phyloP scores from a whole-genome alignment of 2,888 invertebrate genomes.

The Drosophila neotestacea region DNA sequence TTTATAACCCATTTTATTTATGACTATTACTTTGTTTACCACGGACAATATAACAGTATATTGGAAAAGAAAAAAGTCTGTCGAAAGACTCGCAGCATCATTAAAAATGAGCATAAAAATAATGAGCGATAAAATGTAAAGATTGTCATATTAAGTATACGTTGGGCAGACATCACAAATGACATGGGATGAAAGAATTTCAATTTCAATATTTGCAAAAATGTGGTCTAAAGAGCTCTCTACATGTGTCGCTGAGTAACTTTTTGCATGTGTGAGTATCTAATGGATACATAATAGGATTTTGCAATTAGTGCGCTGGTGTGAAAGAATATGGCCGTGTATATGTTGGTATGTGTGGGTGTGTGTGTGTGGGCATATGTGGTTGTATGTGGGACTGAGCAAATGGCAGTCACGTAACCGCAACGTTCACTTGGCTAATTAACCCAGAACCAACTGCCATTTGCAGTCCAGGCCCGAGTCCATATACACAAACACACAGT shows the following conservation, averaged over 20 bases:
- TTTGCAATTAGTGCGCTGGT: conserved; percentile 72
- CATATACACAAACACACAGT: conserved; percentile 20
- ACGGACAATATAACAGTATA: conserved; percentile 32
- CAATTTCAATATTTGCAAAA: conserved; percentile 39
- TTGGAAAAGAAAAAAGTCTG: conserved; percentile 20
- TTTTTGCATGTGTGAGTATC: conserved; percentile 70
- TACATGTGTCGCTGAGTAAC: conserved; percentile 22
- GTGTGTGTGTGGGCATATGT: conserved; percentile 24
- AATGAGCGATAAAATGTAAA: conserved; percentile 38
- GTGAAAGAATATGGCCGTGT: conserved; percentile 33
- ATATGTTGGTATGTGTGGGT: conserved; percentile 14
- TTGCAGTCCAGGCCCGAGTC: conserved; percentile 56
- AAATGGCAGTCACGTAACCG: conserved; percentile 63
- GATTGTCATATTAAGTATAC: conserved; percentile 36
- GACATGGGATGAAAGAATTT: conserved; percentile 25
- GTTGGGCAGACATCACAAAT: conserved; percentile 13
- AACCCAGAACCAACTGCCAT: conserved; percentile 74
- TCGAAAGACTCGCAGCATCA: conserved; percentile 22
- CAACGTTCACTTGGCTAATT: conserved; percentile 72
- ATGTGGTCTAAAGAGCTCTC: conserved; percentile 10
- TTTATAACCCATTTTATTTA: conserved; percentile 52
- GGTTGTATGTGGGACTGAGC: conserved; percentile 20
- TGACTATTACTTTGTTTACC: conserved; percentile 58
- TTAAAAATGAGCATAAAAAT: conserved; percentile 52
- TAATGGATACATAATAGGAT: conserved; percentile 83